Base-by-base conservation (phyloP, 2,888 invertebrate genomes). In the Marasmarcha lunaedactyla region DNA sequence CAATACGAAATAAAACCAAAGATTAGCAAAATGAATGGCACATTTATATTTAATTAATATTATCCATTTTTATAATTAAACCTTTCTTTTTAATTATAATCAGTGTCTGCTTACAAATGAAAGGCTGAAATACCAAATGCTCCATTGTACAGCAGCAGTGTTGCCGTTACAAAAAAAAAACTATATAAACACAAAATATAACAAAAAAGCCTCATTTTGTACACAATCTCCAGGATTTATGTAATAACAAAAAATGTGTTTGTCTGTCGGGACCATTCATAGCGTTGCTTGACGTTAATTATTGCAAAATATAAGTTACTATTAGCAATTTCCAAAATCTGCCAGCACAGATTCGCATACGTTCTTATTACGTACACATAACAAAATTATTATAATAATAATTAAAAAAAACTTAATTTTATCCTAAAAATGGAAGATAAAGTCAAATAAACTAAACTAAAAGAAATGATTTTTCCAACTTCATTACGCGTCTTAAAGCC, bases 11-110 rank as follows among this genome's bases (percentile, higher is more conserved):
- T 78, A 63, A 83, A 84, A 83, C 77, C 65, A 78, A 63, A 59
- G 53, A 61, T 61, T 83, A 81, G 83, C 84, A 84, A 84, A 84
- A 84, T 83, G 84, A 83, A 84, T 84, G 84, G 84, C 84, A 84
- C 84, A 83, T 84, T 81, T 81, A 81, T 81, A 78, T 79, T 84
- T 84, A 83, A 84, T 84, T 84, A 84, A 73, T 71, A 84, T 81
- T 81, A 83, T 81, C 73, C 76, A 77, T 79, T 81, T 81, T 83
- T 77, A 81, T 81, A 78, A 77, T 83, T 74, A 81, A 71, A 81
- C 71, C 74, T 79, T 79, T 77, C 69, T 74, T 72, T n/a, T 74
- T 79, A 71, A 71, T 71, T 68, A 72, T 69, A 64, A 61, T 56
- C 52, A 61, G 65, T 68, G 55, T 71, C 69, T 76, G 61, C 70